Evolutionary conservation across 92 coral and sea anemone species (phyloP), one percentile per base, ranked within the genome.

Genomic region (Porites evermanni): DNA sequence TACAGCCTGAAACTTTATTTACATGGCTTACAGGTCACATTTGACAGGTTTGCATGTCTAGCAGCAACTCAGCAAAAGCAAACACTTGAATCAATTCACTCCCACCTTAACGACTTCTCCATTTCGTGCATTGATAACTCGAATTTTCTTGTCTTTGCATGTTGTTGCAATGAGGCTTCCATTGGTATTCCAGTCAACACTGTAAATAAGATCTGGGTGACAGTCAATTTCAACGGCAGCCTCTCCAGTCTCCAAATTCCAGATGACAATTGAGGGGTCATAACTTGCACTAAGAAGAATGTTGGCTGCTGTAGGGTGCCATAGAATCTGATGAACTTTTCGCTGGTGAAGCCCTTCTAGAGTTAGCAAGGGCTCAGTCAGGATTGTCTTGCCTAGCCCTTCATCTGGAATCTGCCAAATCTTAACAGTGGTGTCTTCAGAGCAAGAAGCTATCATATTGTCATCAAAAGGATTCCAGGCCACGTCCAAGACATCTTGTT

Each of bases 381-480:
- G 79, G 20, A 47, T 44, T 54, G 86, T 88, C 51, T 91, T 91
- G 69, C 86, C 87, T 38, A 97, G 93, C 11, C 99, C 99, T 29
- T 76, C 90, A 68, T 97, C 99, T 6, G 97, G 98, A 69, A 97
- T 97, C 12, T 97, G 79, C 99, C 99, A 97, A 11, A 97, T 85
- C 89, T 93, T 97, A 8, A 97, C 93, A 38, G 88, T 86, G 69
- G 96, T 80, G 75, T 97, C 99, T 58, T 97, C 99, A 21, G 99
- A 97, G 29, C 94, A 83, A 0, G 99, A 95, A 4, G 99, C 99
- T 67, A 97, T 93, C 86, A 97, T 87, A 87, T 97, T 93, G 86
- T 97, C 99, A 79, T 97, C 75, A 77, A 97, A 97, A 13, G 99
- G 99, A 85, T 90, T 90, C 99, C 99, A 97, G 17, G 97, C 96